These are phyloP conservation scores for Epizoanthus fatuus DNA, from an alignment of 92 coral and sea anemone species.

Conservation along the genomic window DNA sequence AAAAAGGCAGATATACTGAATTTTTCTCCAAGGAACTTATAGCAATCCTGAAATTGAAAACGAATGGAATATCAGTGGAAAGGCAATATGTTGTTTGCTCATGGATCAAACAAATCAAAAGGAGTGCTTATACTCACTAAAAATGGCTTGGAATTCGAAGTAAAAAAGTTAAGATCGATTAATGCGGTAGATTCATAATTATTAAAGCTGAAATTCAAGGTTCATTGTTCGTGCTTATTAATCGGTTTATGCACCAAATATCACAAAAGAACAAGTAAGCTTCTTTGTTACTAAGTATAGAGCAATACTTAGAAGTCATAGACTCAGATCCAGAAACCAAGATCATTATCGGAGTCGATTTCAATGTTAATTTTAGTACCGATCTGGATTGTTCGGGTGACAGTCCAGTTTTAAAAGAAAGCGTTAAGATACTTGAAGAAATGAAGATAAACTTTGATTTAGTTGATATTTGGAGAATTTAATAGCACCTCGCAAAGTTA, in stretches of 20 bases:
- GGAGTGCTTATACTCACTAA: constrained; percentile 26
- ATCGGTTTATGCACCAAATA: constrained; percentile 46
- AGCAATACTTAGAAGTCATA: constrained; percentile 9
- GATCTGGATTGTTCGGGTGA: constrained; percentile 37
- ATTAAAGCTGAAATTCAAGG: constrained; percentile 9
- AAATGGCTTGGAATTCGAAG: constrained; percentile 2
- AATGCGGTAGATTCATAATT: constrained; percentile 15
- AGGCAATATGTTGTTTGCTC: constrained; percentile 5
- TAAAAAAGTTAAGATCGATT: constrained; percentile 3
- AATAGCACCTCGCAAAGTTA: too few relatives aligned
- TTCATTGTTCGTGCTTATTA: constrained; percentile 14
- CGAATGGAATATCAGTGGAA: background rate
- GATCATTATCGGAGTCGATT: constrained; percentile 29
- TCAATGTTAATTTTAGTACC: constrained; percentile 24
- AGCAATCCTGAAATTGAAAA: constrained; percentile 11
- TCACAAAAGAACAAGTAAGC: constrained; percentile 14
- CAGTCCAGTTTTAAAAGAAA: constrained; percentile 1
- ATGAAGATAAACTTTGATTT: too few relatives aligned
- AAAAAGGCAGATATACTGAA: background rate
- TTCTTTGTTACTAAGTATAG: constrained; percentile 19
- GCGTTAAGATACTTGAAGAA: too few relatives aligned
- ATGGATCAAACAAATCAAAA: constrained; percentile 5
- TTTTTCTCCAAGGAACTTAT: constrained; percentile 25
- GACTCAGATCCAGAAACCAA: background rate
- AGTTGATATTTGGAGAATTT: too few relatives aligned